phyloP scores from a whole-genome alignment of 2,888 invertebrate genomes.

The Quadroppia sp. region DNA sequence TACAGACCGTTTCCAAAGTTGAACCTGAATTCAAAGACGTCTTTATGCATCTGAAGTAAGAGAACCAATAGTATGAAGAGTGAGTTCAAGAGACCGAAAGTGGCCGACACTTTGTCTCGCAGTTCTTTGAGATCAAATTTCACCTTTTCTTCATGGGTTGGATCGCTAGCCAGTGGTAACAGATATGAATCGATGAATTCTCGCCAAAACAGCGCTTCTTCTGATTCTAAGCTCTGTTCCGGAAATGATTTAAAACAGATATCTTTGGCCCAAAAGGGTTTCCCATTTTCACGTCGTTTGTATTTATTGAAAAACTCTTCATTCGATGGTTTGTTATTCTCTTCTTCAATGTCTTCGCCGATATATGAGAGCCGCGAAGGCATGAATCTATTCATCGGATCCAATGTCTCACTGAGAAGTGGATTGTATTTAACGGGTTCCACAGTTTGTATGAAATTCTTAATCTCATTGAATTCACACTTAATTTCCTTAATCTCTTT shows the following conservation, averaged over 20 bases:
- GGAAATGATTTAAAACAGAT: neutral
- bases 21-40: slow-evolving; percentile 54
- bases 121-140: slow-evolving; percentile 85
- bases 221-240: neutral
- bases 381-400: neutral
- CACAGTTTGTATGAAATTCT: neutral
- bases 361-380: neutral
- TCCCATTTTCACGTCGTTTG: neutral
- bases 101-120: slow-evolving; percentile 88
- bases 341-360: neutral
- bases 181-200: slow-evolving; percentile 57
- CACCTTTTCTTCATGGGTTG: slow-evolving; percentile 54
- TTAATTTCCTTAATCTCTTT: slow-evolving; percentile 29
- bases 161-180: slow-evolving; percentile 54
- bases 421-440: neutral
- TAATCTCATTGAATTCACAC: neutral
- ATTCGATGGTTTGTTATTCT: neutral
- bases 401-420: neutral
- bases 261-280: slow-evolving; percentile 34
- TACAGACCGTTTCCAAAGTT: no score
- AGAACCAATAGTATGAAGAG: slow-evolving; percentile 97
- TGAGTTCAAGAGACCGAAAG: slow-evolving; percentile 97
- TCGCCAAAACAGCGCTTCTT: slow-evolving; percentile 57
- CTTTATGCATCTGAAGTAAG: slow-evolving; percentile 96
- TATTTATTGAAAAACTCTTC: neutral